Conservation (phyloP, 2,113 vertebrate species). For the Siphamia tubifer region DNA sequence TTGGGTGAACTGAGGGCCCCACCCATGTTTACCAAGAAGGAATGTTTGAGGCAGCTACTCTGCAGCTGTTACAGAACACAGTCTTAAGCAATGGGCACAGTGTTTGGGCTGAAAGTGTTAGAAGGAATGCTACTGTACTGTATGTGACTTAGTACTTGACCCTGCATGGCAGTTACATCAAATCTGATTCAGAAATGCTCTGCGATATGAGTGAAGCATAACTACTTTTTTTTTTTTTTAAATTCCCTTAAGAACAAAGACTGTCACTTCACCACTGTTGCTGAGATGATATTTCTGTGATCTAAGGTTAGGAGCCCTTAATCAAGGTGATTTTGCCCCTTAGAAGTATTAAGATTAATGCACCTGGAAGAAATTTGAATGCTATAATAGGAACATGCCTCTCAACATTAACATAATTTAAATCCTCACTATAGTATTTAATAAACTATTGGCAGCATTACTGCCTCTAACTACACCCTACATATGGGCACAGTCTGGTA, state of each 20-base stretch:
- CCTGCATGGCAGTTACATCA: slow-evolving; percentile 32
- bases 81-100: slow-evolving; percentile 59
- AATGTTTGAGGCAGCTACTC: slow-evolving; percentile 75
- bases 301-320: slow-evolving; percentile 12
- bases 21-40: slow-evolving; percentile 76
- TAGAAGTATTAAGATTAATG: neutral
- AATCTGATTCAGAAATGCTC: slow-evolving; percentile 20
- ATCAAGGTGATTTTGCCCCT: neutral
- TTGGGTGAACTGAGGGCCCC: slow-evolving; percentile 65
- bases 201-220: slow-evolving; percentile 2
- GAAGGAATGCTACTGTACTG: slow-evolving; percentile 69
- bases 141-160: slow-evolving; percentile 34
- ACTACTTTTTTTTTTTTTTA: too few relatives aligned
- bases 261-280: neutral
- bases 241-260: neutral
- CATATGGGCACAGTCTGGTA: slow-evolving; percentile 47
- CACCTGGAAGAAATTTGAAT: neutral
- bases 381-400: neutral
- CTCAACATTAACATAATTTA: neutral
- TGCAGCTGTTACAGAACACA: slow-evolving; percentile 64
- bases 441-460: slow-evolving; percentile 3
- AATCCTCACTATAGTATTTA: slow-evolving; percentile 35
- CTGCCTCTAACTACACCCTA: slow-evolving; percentile 21
- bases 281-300: neutral
- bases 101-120: slow-evolving; percentile 60